A percentile compares a stretch with the other conserved stretches of the same genome.
Evolutionary conservation across 1,140 invertebrate species (phyloP).

Genomic region (Cataglyphis hispanica): DNA sequence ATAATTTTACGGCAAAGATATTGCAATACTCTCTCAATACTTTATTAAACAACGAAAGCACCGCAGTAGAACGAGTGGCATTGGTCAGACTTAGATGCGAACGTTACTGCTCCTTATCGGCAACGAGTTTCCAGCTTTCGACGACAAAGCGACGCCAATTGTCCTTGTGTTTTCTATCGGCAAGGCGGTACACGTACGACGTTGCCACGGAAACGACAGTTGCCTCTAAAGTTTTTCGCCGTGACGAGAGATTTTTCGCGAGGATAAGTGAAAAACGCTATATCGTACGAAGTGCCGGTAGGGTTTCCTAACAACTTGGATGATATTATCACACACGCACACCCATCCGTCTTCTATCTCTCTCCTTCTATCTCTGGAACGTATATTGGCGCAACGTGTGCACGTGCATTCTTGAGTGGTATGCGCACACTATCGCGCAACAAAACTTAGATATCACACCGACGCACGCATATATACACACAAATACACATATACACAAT

Average conservation of each 20-base stretch:
- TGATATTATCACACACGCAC: constrained; percentile 33
- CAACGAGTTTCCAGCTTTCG: background rate
- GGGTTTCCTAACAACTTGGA: constrained; percentile 69
- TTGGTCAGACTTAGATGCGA: background rate
- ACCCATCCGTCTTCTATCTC: background rate
- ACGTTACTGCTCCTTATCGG: background rate
- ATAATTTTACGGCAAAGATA: background rate
- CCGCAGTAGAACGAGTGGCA: background rate
- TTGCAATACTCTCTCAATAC: background rate
- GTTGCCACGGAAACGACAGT: constrained; percentile 73
- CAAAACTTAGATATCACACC: constrained; percentile 24
- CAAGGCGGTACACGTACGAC: constrained; percentile 62
- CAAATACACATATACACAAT: background rate
- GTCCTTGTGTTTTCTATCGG: constrained; percentile 42
- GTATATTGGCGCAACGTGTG: background rate
- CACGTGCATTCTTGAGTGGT: background rate
- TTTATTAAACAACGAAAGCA: background rate
- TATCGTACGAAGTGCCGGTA: constrained; percentile 59
- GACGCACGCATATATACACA: constrained; percentile 1
- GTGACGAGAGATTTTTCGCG: constrained; percentile 68
- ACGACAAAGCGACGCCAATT: constrained; percentile 35
- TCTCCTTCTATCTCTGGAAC: background rate
- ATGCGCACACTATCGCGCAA: constrained; percentile 7
- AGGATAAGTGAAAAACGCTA: constrained; percentile 67
- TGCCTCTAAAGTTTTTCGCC: constrained; percentile 67